Evolutionary conservation across 2,113 vertebrate genomes (phyloP).

Genomic region (Daboia siamensis): DNA sequence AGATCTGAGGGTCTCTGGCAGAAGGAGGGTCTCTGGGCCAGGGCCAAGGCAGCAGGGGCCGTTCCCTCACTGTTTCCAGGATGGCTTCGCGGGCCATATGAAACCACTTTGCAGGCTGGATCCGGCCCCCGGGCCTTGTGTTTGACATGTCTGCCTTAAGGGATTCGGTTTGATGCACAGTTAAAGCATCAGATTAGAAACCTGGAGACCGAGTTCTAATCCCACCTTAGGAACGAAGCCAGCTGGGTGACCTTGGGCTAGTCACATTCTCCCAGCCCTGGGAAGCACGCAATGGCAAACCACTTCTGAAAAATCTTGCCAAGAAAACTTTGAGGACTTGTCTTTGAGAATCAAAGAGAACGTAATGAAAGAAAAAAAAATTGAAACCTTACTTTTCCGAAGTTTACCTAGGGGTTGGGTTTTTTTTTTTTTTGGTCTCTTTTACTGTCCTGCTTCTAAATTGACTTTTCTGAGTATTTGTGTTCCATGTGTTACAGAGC

Average conservation of each 20-base stretch:
- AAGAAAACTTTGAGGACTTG: neutral
- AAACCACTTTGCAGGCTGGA: too few relatives aligned
- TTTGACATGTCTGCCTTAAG: too few relatives aligned
- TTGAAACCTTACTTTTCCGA: neutral
- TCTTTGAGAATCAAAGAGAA: neutral
- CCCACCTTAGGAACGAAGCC: neutral
- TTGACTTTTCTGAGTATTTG: accelerated
- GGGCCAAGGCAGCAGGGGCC: too few relatives aligned
- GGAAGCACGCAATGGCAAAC: neutral
- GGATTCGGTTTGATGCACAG: neutral
- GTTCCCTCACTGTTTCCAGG: too few relatives aligned
- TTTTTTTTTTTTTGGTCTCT: neutral
- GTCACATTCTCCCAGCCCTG: neutral
- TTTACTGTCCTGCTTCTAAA: neutral
- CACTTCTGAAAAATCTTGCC: neutral
- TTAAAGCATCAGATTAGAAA: neutral
- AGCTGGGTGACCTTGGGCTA: neutral
- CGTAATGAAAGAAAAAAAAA: neutral
- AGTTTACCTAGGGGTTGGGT: accelerated
- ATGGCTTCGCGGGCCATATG: too few relatives aligned
- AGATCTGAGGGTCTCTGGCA: too few relatives aligned
- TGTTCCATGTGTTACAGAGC: neutral
- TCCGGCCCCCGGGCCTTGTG: too few relatives aligned
- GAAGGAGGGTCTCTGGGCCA: too few relatives aligned
- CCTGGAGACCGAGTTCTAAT: neutral